phyloP scores from a whole-genome alignment of 2,888 invertebrate species.

The Xylophagus ater region DNA sequence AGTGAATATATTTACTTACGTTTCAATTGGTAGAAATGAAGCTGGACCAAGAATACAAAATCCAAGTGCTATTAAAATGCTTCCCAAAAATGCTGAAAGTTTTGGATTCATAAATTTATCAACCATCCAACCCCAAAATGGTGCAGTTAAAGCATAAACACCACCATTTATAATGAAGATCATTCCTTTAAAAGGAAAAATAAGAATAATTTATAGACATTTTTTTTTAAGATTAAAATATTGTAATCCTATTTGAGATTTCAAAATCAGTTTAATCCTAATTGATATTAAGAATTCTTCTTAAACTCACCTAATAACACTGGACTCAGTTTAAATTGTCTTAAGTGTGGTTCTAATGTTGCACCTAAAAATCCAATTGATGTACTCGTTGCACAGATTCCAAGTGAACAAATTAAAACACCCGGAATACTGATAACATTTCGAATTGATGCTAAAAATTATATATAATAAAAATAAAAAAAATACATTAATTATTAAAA shows the following conservation, averaged over 20 bases:
- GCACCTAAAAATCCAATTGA: slow-evolving; percentile 82
- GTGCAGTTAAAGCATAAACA: slow-evolving; percentile 66
- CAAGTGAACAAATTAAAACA: slow-evolving; percentile 55
- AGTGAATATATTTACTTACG: too few relatives aligned
- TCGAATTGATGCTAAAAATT: slow-evolving; percentile 49
- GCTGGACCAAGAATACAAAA: slow-evolving; percentile 61
- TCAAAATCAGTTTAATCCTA: too few relatives aligned
- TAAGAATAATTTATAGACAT: neutral
- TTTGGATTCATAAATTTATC: slow-evolving; percentile 60
- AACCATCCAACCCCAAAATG: slow-evolving; percentile 70
- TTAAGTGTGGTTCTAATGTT: slow-evolving; percentile 78
- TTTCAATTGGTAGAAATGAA: slow-evolving; percentile 55
- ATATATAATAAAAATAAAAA: neutral
- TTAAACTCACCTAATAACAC: slow-evolving; percentile 16
- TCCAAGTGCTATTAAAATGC: slow-evolving; percentile 52
- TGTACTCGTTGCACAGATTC: slow-evolving; percentile 66
- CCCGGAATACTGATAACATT: slow-evolving; percentile 61
- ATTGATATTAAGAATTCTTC: neutral
- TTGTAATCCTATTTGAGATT: too few relatives aligned
- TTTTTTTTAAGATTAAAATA: neutral
- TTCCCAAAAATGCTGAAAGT: slow-evolving; percentile 54
- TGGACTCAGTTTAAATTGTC: slow-evolving; percentile 28
- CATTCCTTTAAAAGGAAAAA: slow-evolving; percentile 47
- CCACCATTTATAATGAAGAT: slow-evolving; percentile 80
- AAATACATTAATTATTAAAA: neutral